Evolutionary conservation across 53 echinoderm and acorn worm species (phyloP).

Genomic region (Temnopleurus reevesii): DNA sequence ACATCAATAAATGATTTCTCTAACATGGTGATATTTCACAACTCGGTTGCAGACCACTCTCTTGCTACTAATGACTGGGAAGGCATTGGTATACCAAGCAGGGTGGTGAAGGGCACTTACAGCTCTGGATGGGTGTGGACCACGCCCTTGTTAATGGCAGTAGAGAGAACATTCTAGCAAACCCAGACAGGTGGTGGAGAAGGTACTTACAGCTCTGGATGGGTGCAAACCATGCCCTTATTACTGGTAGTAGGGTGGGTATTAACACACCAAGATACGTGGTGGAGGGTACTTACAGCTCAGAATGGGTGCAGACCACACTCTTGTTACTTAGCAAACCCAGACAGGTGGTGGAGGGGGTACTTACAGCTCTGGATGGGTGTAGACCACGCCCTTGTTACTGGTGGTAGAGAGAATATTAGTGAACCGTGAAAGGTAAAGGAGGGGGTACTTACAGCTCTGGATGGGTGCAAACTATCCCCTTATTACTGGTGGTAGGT

Average conservation of each 20-base stretch:
- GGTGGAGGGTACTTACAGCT: too few species aligned
- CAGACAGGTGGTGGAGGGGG: constrained; percentile 49
- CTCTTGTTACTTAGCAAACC: too few species aligned
- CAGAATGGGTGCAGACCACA: too few species aligned
- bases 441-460: constrained; percentile 82
- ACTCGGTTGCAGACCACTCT: too few species aligned
- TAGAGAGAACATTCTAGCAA: too few species aligned
- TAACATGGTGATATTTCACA: too few species aligned
- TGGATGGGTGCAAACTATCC: constrained; percentile 61
- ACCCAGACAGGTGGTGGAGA: too few species aligned
- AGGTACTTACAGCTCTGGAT: constrained; percentile 76
- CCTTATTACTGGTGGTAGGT: constrained; percentile 59
- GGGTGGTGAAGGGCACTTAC: constrained; percentile 67
- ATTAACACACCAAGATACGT: constrained; percentile 60
- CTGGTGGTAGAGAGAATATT: constrained; percentile 21
- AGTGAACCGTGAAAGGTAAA: too few species aligned
- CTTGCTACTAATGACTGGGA: too few species aligned
- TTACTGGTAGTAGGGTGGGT: constrained; percentile 38
- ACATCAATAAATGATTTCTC: too few species aligned
- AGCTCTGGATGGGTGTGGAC: constrained; percentile 80
- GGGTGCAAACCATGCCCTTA: constrained; percentile 59
- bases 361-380: constrained; percentile 81
- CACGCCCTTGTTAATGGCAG: too few species aligned
- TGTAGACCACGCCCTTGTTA: constrained; percentile 59
- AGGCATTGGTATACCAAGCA: too few species aligned